Evolutionary conservation across 2,797 vertebrate species (phyloP), one percentile per base, ranked within the genome.

Genomic region (Pseudochirops corinnae): DNA sequence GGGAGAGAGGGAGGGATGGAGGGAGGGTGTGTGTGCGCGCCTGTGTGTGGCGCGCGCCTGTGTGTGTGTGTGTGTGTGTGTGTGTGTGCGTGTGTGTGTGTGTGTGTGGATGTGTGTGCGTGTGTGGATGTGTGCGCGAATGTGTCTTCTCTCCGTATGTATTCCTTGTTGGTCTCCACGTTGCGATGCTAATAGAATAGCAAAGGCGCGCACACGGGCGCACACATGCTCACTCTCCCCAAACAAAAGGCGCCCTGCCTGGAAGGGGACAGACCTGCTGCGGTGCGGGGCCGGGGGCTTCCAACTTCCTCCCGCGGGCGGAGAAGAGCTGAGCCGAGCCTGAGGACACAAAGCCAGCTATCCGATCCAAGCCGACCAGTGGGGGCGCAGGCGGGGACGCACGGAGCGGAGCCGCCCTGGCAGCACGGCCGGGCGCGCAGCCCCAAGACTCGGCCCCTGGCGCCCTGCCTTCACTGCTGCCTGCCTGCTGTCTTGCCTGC

Each of bases 131-230:
- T 93, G 95, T 55, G 96, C 33, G 93, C 39, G 95, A 92, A 28
- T 92, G 95, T 95, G 91, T 95, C 91, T 90, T 92, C 95, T 14
- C 90, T 94, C 67, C 96, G 91, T 62, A 93, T n/a, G 0, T 87
- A 55, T 56, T 92, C 95, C 95, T 93, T 87, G 87, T 82, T 16
- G 96, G 82, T 91, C 92, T 90, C 90, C 95, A 92, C 96, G 56
- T 95, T 39, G 95, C 92, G 95, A 96, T 53, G 96, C 97, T 95
- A 1, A 94, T 92, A 95, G 97, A 97, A 96, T 94, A 95, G 93
- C 96, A 91, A 96, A 95, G 94, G 98, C 97, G 95, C 98, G 97
- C 95, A 95, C 95, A 93, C 96, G 67, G n/a, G 14, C 92, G 52
- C 95, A 93, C 4, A 67, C 57, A 56, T 62, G 90, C 95, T 90